These are phyloP conservation scores for Orthonevra nobilis DNA, from an alignment of 2,888 invertebrate species.

Conservation along the genomic window DNA sequence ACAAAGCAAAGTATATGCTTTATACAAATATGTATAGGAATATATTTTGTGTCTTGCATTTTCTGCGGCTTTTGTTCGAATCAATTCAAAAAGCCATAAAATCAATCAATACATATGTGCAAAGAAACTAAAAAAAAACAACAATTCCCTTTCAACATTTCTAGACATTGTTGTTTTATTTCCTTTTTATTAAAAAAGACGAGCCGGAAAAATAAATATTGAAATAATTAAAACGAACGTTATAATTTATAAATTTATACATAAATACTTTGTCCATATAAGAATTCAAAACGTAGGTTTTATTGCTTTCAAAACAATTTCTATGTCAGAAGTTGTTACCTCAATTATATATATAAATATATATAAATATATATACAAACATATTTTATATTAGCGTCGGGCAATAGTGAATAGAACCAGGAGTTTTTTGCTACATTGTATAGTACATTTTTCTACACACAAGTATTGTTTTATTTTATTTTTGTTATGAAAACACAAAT, in stretches of 20 bases:
- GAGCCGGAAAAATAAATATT: slow-evolving; percentile 3
- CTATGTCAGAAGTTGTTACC: slow-evolving; percentile 63
- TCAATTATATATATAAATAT: too few species aligned
- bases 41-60: not conserved
- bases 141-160: slow-evolving; percentile 38
- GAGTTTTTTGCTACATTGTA: slow-evolving; percentile 26
- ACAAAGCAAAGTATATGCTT: too few species aligned
- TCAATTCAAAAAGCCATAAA: slow-evolving; percentile 25
- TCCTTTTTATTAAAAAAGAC: slow-evolving; percentile 48
- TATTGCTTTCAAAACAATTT: slow-evolving; percentile 54
- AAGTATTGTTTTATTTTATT: not conserved
- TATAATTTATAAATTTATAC: slow-evolving; percentile 38
- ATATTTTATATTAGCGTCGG: too few species aligned
- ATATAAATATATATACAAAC: too few species aligned
- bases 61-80: not conserved
- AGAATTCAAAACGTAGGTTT: slow-evolving; percentile 65
- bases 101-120: slow-evolving; percentile 48
- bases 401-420: slow-evolving; percentile 37
- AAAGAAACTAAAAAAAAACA: slow-evolving; percentile 26
- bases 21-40: not conserved
- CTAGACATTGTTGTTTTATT: slow-evolving; percentile 60
- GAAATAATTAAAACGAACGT: slow-evolving; percentile 22
- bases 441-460: slow-evolving; percentile 33
- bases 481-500: slow-evolving; percentile 31
- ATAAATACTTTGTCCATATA: slow-evolving; percentile 65